Conservation (phyloP, 2,888 invertebrate species). For the Tetramorium bicarinatum region DNA sequence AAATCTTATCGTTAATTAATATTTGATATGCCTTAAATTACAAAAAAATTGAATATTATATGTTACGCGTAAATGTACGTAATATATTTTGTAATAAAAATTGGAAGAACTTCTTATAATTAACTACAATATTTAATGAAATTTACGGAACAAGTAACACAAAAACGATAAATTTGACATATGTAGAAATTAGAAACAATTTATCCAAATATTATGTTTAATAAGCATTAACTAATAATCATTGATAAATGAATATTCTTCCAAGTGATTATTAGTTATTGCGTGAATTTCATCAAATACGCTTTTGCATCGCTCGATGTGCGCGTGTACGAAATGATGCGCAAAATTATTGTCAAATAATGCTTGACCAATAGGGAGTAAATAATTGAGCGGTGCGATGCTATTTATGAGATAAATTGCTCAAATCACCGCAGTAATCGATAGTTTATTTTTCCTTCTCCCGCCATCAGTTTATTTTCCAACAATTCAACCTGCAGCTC, state of each 20-base stretch:
- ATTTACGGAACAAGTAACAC: not conserved
- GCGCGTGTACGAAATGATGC: slow-evolving; percentile 36
- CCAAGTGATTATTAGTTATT: slow-evolving; percentile 30
- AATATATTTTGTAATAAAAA: slow-evolving; percentile 4
- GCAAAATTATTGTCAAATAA: slow-evolving; percentile 58
- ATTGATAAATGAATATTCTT: slow-evolving; percentile 42
- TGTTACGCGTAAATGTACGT: not conserved
- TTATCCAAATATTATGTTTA: not conserved
- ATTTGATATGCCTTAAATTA: slow-evolving; percentile 9
- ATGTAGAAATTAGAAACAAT: not conserved
- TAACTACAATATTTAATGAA: not conserved
- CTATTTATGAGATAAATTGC: slow-evolving; percentile 57
- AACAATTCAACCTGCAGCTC: not conserved
- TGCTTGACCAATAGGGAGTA: slow-evolving; percentile 52
- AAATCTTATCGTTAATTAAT: not conserved
- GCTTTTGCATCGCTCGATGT: slow-evolving; percentile 37
- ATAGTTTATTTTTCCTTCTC: slow-evolving; percentile 27
- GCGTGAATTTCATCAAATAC: slow-evolving; percentile 41
- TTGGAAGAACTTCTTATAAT: not conserved
- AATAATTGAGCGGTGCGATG: slow-evolving; percentile 52
- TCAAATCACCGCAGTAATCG: slow-evolving; percentile 49
- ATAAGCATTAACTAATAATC: slow-evolving; percentile 20
- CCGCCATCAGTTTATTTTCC: slow-evolving; percentile 40
- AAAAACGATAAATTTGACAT: not conserved
- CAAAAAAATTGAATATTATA: not conserved